Evolutionary conservation across 2,113 vertebrate species (phyloP).

Genomic region (Salvelinus namaycush): DNA sequence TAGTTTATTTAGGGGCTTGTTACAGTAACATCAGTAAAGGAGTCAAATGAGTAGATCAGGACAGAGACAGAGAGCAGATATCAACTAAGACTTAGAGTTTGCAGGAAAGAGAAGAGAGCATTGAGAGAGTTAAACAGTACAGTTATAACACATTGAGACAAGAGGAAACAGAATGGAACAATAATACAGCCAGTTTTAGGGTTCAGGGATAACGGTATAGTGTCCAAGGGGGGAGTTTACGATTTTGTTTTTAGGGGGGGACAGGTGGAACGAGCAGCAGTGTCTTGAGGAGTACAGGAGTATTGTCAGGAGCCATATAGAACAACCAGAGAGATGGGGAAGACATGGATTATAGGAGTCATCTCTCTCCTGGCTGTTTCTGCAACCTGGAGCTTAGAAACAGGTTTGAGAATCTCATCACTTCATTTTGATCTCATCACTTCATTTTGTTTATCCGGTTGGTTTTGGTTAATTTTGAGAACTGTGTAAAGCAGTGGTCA

Average conservation of each 20-base stretch:
- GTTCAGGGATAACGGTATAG: neutral
- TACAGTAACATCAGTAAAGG: neutral
- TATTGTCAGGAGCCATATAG: neutral
- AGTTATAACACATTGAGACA: no score
- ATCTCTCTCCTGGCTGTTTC: slow-evolving; percentile 22
- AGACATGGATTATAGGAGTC: slow-evolving; percentile 6
- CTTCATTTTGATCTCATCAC: neutral
- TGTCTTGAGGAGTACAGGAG: neutral
- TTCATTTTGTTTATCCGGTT: no score
- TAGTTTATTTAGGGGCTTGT: neutral
- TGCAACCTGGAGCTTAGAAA: slow-evolving; percentile 20
- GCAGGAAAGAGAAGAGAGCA: no score
- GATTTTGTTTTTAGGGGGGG: neutral
- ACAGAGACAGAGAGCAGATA: neutral
- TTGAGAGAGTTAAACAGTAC: no score
- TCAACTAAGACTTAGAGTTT: neutral
- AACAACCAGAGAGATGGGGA: slow-evolving; percentile 25
- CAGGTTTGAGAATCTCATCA: slow-evolving; percentile 54
- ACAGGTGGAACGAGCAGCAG: neutral
- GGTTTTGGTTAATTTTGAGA: no score
- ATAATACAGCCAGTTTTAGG: neutral
- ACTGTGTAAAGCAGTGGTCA: no score
- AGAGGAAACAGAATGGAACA: neutral
- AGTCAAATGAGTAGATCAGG: slow-evolving; percentile 2
- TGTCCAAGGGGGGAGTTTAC: neutral